Conservation (phyloP, 2,113 vertebrate genomes). For the Stigmatopora argus region DNA sequence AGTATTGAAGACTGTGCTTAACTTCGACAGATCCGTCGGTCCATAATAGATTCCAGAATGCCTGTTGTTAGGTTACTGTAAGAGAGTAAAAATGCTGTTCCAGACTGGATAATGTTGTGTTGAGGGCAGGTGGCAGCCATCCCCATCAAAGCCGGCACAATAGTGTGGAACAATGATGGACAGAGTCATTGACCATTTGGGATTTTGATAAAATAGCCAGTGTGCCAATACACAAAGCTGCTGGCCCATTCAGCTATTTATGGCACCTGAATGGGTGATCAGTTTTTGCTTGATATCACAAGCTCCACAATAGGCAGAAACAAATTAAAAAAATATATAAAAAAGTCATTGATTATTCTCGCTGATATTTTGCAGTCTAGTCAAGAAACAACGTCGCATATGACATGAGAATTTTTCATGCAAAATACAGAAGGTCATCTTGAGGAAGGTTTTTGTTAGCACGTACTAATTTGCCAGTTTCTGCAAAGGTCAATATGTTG, state of each 20-base stretch:
- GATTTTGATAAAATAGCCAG: slow-evolving; percentile 60
- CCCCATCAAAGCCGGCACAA: slow-evolving; percentile 65
- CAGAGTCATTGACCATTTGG: slow-evolving; percentile 62
- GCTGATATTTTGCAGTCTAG: slow-evolving; percentile 13
- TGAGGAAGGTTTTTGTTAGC: slow-evolving; percentile 40
- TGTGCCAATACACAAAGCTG: slow-evolving; percentile 63
- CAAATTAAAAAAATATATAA: slow-evolving; percentile 18
- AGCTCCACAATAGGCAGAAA: slow-evolving; percentile 42
- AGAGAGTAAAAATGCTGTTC: slow-evolving; percentile 44
- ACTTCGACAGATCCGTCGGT: slow-evolving; percentile 14
- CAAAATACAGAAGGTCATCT: slow-evolving; percentile 40
- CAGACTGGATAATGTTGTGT: slow-evolving; percentile 51
- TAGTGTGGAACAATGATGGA: slow-evolving; percentile 69
- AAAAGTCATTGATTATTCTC: slow-evolving; percentile 27
- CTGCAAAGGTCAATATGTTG: slow-evolving; percentile 55
- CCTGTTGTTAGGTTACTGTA: slow-evolving; percentile 40
- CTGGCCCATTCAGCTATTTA: slow-evolving; percentile 60
- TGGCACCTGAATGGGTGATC: slow-evolving; percentile 58
- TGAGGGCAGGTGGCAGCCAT: slow-evolving; percentile 69
- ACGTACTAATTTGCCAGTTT: slow-evolving; percentile 44
- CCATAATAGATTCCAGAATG: slow-evolving; percentile 41
- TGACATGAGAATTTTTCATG: slow-evolving; percentile 7
- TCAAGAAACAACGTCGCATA: neutral
- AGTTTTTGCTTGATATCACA: slow-evolving; percentile 47
- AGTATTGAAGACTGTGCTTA: neutral